Evolutionary conservation across 1,140 invertebrate species (phyloP).

Genomic region (Brachionus manjavacas): DNA sequence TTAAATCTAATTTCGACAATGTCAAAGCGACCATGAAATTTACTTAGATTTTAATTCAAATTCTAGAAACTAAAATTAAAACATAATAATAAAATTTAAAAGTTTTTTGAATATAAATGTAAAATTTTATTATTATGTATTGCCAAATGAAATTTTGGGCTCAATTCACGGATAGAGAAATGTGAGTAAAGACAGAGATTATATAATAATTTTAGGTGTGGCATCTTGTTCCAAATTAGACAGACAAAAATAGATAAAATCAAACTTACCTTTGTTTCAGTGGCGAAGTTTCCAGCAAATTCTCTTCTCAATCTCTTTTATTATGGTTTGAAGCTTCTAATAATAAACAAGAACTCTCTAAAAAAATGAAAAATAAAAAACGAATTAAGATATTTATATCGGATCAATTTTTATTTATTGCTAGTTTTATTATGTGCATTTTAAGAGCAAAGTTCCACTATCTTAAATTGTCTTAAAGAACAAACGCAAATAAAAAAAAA

Average conservation of each 20-base stretch:
- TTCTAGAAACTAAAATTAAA: no score
- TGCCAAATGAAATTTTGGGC: not conserved
- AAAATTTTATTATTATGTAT: not conserved
- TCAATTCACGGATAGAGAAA: not conserved
- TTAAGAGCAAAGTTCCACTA: not conserved
- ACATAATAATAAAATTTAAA: not conserved
- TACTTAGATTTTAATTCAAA: not conserved
- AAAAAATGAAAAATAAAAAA: not conserved
- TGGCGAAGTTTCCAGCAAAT: not conserved
- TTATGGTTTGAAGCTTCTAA: not conserved
- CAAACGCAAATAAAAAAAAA: not conserved
- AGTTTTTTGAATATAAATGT: not conserved
- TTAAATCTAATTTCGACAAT: no score
- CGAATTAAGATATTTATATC: not conserved
- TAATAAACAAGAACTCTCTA: not conserved
- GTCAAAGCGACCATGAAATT: not conserved
- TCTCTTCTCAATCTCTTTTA: not conserved
- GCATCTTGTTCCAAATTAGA: not conserved
- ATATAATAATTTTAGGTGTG: not conserved
- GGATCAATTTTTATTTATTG: not conserved
- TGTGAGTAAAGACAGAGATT: not conserved
- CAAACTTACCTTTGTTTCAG: not conserved
- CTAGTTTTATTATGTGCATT: not conserved
- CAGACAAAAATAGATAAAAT: not conserved
- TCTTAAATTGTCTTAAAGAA: not conserved